Evolutionary conservation across 1,140 invertebrate genomes (phyloP), one percentile per base, ranked within the genome.

Genomic region (Papilio helenus): DNA sequence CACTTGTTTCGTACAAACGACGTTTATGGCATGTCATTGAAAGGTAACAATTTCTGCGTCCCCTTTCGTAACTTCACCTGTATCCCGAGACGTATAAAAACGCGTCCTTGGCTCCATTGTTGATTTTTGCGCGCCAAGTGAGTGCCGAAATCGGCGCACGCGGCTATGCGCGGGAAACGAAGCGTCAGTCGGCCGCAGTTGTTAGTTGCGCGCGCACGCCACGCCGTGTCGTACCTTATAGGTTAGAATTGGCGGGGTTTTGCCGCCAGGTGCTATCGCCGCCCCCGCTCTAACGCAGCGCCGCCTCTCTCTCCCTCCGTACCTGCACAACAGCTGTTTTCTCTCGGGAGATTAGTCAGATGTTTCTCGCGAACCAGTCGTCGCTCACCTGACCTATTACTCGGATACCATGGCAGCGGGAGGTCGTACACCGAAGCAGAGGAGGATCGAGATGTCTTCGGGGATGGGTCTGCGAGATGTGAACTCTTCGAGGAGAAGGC

Each of bases 311-410:
- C 86, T 83, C 80, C 80, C 87, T 79, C 86, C 51, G 87, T 91
- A 90, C 87, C 90, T 90, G 92, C 79, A 83, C 85, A 88, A 93
- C 92, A 94, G 93, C 93, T 94, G 93, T 94, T 94, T 94, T 93
- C 90, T 93, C 90, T 91, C 93, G 86, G 87, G 92, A 93, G 92
- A 93, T 93, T 93, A 93, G 92, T 94, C 93, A 94, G 93, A 94
- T 94, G 93, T 94, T 93, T 91, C 88, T 92, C 83, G 87, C 86
- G 87, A 91, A 92, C 91, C 90, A 92, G 88, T 92, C 88, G 84
- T 65, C 81, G 86, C 84, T 92, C 93, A 94, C 91, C 92, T 93
- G 93, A 94, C 92, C 76, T 51, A 76, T 76, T 76, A 51, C 44
- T 29, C 73, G 84, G 77, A 79, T 80, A 86, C 76, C 78, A 94